phyloP scores from a whole-genome alignment of 2,888 invertebrate species.

The Cephus spinipes region DNA sequence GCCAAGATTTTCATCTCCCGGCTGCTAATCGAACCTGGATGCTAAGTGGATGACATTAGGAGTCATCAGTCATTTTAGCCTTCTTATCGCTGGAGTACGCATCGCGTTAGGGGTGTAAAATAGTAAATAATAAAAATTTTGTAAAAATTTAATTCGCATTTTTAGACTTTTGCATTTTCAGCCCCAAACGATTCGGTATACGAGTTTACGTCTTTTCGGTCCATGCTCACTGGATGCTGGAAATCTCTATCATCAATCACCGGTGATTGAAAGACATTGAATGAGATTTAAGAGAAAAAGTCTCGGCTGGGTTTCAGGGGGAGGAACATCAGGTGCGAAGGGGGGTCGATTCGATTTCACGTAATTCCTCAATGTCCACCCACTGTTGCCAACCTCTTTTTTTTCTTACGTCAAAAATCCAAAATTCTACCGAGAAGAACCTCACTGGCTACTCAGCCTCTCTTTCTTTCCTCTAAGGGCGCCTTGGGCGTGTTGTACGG shows the following conservation, averaged over 20 bases:
- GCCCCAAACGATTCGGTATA: too few species aligned
- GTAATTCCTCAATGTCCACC: constrained; percentile 36
- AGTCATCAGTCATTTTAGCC: constrained; percentile 32
- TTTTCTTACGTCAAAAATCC: background rate
- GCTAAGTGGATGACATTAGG: constrained; percentile 20
- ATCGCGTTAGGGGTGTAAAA: too few species aligned
- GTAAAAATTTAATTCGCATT: too few species aligned
- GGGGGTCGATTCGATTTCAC: constrained; percentile 22
- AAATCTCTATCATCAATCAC: constrained; percentile 51
- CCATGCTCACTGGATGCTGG: background rate
- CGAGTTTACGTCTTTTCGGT: too few species aligned
- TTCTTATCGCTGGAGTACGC: background rate
- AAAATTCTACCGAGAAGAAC: too few species aligned
- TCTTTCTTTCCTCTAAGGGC: too few species aligned
- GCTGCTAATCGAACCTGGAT: constrained; percentile 34
- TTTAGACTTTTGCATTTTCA: too few species aligned
- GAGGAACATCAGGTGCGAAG: constrained; percentile 5
- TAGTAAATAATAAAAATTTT: too few species aligned
- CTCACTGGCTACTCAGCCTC: too few species aligned
- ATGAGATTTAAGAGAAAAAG: constrained; percentile 40
- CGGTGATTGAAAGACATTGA: constrained; percentile 59
- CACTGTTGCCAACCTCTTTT: constrained; percentile 20
- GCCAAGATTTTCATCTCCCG: constrained; percentile 47
- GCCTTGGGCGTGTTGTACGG: too few species aligned
- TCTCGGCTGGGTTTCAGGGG: background rate